phyloP scores from a whole-genome alignment of 2,888 invertebrate genomes.

The Mesorhabditis belari region DNA sequence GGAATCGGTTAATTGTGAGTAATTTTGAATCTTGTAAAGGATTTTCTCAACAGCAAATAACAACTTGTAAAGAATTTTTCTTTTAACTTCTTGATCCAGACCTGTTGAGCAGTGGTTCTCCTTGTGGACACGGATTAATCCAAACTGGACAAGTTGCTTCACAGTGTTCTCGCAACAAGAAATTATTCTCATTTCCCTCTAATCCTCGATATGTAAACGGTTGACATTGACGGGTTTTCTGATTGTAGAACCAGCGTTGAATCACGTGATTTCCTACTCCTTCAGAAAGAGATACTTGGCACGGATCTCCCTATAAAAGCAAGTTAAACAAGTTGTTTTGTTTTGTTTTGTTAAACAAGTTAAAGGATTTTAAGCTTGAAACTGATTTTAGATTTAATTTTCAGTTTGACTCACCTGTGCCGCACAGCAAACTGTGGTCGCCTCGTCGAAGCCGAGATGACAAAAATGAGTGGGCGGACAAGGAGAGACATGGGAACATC shows the following conservation, averaged over 20 bases:
- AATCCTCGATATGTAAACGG: constrained; percentile 40
- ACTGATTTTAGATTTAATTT: no score
- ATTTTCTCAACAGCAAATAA: no score
- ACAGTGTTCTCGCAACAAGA: constrained; percentile 41
- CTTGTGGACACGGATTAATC: constrained; percentile 43
- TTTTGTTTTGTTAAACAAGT: no score
- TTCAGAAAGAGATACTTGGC: constrained; percentile 26
- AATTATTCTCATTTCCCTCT: constrained; percentile 50
- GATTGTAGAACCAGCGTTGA: constrained; percentile 34
- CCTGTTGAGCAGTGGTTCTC: constrained; percentile 31
- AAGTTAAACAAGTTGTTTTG: not conserved
- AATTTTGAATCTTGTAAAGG: no score
- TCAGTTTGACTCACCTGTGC: constrained; percentile 2
- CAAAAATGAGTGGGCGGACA: constrained; percentile 35
- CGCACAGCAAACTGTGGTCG: constrained; percentile 46
- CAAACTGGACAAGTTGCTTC: constrained; percentile 43
- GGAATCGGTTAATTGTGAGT: no score
- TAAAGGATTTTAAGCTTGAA: no score
- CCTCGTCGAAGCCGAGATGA: constrained; percentile 44
- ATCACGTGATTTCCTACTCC: constrained; percentile 22
- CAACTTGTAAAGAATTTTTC: not conserved
- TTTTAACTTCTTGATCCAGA: no score
- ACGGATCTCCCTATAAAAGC: constrained; percentile 31
- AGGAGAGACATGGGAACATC: not conserved
- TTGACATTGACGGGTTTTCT: constrained; percentile 32